Conservation (phyloP, 2,797 vertebrate genomes). For the Rhinella marina region DNA sequence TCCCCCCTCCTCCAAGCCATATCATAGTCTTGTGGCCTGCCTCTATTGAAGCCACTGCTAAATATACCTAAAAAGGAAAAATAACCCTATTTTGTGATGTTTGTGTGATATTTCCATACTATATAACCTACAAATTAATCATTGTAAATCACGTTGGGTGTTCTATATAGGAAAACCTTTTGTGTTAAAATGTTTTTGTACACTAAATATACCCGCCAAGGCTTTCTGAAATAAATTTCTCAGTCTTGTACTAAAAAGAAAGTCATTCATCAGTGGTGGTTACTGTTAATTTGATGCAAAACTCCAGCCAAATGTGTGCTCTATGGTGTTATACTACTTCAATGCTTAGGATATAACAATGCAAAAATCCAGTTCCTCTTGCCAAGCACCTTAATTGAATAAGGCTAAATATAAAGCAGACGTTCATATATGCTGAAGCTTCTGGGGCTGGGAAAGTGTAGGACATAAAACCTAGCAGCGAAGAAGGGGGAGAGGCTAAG, state of each 20-base stretch:
- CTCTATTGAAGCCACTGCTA: too few relatives aligned
- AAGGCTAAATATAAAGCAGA: conserved; percentile 73
- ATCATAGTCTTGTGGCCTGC: too few relatives aligned
- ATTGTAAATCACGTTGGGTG: background rate
- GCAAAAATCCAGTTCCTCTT: conserved; percentile 77
- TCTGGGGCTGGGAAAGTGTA: conserved; percentile 78
- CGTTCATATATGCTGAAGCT: conserved; percentile 66
- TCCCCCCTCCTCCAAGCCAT: too few relatives aligned
- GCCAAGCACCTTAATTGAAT: conserved; percentile 73
- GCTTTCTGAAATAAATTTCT: background rate
- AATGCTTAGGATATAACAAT: conserved; percentile 80
- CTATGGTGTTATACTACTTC: conserved; percentile 75
- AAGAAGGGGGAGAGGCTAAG: conserved; percentile 63
- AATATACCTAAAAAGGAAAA: too few relatives aligned
- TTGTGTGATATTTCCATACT: too few relatives aligned
- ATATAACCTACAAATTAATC: too few relatives aligned
- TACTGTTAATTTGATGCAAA: conserved; percentile 65
- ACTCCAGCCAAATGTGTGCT: conserved; percentile 72
- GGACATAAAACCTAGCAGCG: conserved; percentile 76
- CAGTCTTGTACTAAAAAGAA: conserved; percentile 17
- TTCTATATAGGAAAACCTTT: background rate
- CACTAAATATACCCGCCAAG: background rate
- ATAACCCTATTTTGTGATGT: too few relatives aligned
- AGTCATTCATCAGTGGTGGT: conserved; percentile 19
- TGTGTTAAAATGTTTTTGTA: background rate